Conservation (phyloP, 2,888 invertebrate species). For the Drosophila leonis region DNA sequence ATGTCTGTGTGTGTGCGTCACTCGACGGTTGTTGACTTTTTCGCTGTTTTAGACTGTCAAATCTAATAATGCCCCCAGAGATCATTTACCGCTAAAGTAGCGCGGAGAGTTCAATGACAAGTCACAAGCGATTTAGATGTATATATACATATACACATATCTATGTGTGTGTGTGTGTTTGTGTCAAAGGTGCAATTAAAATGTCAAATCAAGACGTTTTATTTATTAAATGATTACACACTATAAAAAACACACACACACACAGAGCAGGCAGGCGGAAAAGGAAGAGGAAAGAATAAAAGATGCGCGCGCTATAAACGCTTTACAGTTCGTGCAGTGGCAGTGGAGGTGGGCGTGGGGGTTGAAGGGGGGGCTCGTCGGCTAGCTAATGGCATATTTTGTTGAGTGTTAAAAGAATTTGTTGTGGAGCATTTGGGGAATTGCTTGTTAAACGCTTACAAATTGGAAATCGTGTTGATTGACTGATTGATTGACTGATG, state of each 20-base stretch:
- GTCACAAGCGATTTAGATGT: slow-evolving; percentile 8
- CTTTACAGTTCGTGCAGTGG: slow-evolving; percentile 15
- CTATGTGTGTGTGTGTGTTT: slow-evolving; percentile 18
- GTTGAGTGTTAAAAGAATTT: slow-evolving; percentile 42
- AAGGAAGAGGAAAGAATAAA: background rate
- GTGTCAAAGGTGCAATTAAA: slow-evolving; percentile 75
- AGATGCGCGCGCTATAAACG: slow-evolving; percentile 18
- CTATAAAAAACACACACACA: slow-evolving; percentile 33
- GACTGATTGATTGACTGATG: slow-evolving; percentile 37
- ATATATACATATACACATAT: background rate
- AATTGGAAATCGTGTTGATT: slow-evolving; percentile 52
- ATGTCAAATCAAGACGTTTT: slow-evolving; percentile 78
- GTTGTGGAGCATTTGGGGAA: slow-evolving; percentile 34
- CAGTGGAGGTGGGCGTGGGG: background rate
- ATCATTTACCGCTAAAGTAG: slow-evolving; percentile 62
- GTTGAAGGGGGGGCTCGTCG: background rate
- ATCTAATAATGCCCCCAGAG: slow-evolving; percentile 69
- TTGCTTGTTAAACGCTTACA: slow-evolving; percentile 49
- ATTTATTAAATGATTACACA: slow-evolving; percentile 76
- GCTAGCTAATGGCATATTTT: slow-evolving; percentile 46
- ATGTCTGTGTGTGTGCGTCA: background rate
- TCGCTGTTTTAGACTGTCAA: slow-evolving; percentile 22
- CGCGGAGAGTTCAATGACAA: slow-evolving; percentile 73
- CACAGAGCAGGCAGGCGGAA: background rate
- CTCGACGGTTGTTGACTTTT: slow-evolving; percentile 6